Evolutionary conservation across 64 coral and sea anemone genomes (phyloP).

Genomic region (Pachyseris speciosa): DNA sequence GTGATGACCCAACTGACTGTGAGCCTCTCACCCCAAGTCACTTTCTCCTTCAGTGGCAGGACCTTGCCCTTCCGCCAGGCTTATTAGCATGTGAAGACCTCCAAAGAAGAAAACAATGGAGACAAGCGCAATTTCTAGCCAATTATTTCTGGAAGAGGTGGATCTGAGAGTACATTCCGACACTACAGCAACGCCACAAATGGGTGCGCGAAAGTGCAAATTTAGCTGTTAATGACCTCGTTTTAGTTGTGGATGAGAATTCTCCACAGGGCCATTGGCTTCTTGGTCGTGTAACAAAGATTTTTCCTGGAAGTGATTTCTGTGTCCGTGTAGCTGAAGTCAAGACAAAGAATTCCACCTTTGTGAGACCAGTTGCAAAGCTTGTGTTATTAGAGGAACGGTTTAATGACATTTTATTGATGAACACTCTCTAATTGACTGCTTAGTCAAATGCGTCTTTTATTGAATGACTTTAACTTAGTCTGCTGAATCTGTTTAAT

Average conservation of each 20-base stretch:
- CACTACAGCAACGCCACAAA: conserved; percentile 34
- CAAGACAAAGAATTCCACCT: no score
- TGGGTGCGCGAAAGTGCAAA: background rate
- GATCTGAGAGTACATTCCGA: background rate
- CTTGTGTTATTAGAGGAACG: no score
- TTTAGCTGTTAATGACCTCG: background rate
- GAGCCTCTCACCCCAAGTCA: conserved; percentile 23
- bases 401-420: no score
- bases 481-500: no score
- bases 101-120: conserved; percentile 9
- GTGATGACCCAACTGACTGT: conserved; percentile 8
- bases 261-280: background rate
- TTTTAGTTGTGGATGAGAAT: conserved; percentile 14
- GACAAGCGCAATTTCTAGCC: conserved; percentile 12
- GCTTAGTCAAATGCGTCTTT: no score
- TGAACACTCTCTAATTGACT: no score
- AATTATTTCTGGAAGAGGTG: conserved; percentile 34
- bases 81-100: background rate
- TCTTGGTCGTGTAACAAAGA: no score
- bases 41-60: background rate
- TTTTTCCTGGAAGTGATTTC: no score
- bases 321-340: no score
- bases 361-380: no score
- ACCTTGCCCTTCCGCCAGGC: background rate
- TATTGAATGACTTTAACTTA: no score